Base-by-base conservation (phyloP, 1,140 invertebrate species). In the Anastatus disparis region DNA sequence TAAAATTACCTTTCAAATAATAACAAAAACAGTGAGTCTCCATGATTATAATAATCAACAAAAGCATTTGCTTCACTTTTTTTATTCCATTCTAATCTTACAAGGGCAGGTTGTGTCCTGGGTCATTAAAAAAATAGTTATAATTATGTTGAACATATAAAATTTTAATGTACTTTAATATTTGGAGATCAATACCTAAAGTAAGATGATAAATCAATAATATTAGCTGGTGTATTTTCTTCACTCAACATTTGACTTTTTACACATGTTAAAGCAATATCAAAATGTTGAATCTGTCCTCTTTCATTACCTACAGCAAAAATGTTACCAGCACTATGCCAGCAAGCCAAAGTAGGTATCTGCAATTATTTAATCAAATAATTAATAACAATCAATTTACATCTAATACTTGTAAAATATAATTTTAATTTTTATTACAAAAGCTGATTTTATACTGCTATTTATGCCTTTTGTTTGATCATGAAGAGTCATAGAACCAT, bases 261-360 rank as follows among this genome's bases (percentile, higher is more conserved):
- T 53, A 94, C 84, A 58, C 89, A 88, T 22, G 88, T 88, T 59
- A 94, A 83, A 20, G 92, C 89, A 70, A 91, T 86, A 77, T 95
- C 93, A 82, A 92, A 93, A 81, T 92, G 92, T 86, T 94, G 93
- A 61, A 94, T 85, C 76, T 93, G 91, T 8, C 92, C 91, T 72
- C 89, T 86, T 71, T 92, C 90, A 82, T 93, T 94, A 12, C 88
- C 89, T 31, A 93, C 87, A 17, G 90, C 87, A 42, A 93, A 87
- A 71, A 94, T 77, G 48, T 89, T 89, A 35, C 91, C 92, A 75
- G 90, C 88, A 55, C 88, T 87, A 79, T 94, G 92, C 92, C 93
- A 94, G 29, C 88, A 87, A 48, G 91, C 89, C 67, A 90, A 84
- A 35, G 90, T 89, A 20, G 93, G 91, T 76, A 93, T 91, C 89